Base-by-base conservation (phyloP, 1,140 invertebrate species). In the Ostrea edulis region DNA sequence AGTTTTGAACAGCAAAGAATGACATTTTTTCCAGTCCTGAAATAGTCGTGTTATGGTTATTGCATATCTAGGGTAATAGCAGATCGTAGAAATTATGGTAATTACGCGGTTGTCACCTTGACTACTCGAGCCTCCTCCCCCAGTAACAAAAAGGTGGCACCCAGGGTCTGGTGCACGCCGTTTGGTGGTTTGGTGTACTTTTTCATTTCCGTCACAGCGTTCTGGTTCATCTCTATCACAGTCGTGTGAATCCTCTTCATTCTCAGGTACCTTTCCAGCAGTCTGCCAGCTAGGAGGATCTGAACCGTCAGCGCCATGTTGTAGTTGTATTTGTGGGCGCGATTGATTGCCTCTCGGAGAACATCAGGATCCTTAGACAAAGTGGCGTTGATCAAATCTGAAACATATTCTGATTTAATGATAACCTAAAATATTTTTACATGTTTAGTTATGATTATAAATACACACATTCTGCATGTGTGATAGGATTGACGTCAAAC, bases 191-290 rank as follows among this genome's bases (percentile, higher is more conserved):
- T 85, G 7, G 35, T 9, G 22, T 89, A 89, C 51, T 89, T 87
- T 44, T 89, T 89, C 86, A 89, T 89, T 52, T 89, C 88, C 4
- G 86, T 86, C 17, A 89, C 35, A n/a, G 86, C 82, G 29, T 87
- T 87, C 35, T 89, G 88, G 55, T 89, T 89, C 44, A 89, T 85
- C 44, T 87, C 71, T 11, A 89, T 58, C 22, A 89, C 83, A 11
- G 86, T 86, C 22, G 68, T 62, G 14, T 84, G 44, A n/a, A 89
- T 22, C 29, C 62, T 84, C 77, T 87, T 82, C 22, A 89, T 83
- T 35, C 86, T 22, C n/a, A 82, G 85, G 2, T 87, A 77, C 25
- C 86, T 35, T 9, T 89, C 68, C 8, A 89, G 71, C 17, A 89
- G 44, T 25, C 84, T 77, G 9, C 29, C 77, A 8, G 88, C 84